Percentiles rank a stretch among this genome's conserved stretches.
Conservation (phyloP, 37 sponge, comb jelly and placozoan species). For the Tethya wilhelma region DNA sequence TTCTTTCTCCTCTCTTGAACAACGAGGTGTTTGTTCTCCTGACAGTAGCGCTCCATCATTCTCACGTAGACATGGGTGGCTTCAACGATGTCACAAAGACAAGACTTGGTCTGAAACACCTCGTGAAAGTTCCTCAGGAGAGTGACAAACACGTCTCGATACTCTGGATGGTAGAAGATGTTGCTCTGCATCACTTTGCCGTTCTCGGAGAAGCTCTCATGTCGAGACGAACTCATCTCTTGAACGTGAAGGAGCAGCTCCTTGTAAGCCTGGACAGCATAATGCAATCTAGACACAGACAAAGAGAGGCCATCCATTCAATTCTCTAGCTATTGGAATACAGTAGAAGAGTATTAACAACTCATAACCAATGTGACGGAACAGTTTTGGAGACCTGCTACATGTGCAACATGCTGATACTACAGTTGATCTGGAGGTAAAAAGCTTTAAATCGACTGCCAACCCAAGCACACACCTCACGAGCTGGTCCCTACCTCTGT, state of each 20-base stretch:
- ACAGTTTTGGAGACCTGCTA: too few relatives aligned
- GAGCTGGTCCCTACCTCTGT: too few relatives aligned
- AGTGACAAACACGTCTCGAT: slow-evolving; percentile 85
- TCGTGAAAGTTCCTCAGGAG: slow-evolving; percentile 73
- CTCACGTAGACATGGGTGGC: slow-evolving; percentile 77
- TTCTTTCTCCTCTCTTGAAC: slow-evolving; percentile 67
- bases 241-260: slow-evolving; percentile 83
- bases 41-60: slow-evolving; percentile 73
- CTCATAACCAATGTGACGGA: too few relatives aligned
- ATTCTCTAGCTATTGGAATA: too few relatives aligned
- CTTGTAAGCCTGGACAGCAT: slow-evolving; percentile 80
- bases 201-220: slow-evolving; percentile 63
- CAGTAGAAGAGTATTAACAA: too few relatives aligned
- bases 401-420: too few relatives aligned
- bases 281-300: slow-evolving; percentile 73
- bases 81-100: slow-evolving; percentile 75
- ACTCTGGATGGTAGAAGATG: slow-evolving; percentile 92
- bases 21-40: slow-evolving; percentile 46
- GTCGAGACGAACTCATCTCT: slow-evolving; percentile 62
- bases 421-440: too few relatives aligned
- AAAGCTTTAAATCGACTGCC: too few relatives aligned
- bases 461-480: too few relatives aligned
- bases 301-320: neutral
- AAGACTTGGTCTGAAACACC: slow-evolving; percentile 52
- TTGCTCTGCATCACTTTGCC: slow-evolving; percentile 89